A percentile compares a stretch with the other conserved stretches of the same genome.
Evolutionary conservation across 2,888 invertebrate species (phyloP).

Genomic region (Tetrapedia diversipes): DNA sequence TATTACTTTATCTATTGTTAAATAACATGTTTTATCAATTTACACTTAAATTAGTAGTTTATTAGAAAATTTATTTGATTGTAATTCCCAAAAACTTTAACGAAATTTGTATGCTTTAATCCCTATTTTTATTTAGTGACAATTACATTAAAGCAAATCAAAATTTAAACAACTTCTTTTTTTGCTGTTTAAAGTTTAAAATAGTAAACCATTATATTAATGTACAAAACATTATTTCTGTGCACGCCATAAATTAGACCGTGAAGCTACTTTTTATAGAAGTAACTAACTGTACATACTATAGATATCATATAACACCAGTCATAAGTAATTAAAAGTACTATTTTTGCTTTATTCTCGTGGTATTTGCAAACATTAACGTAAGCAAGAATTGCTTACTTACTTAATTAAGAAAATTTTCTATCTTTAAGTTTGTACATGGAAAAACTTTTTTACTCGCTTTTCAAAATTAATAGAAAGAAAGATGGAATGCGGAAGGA

Average conservation of each 20-base stretch:
- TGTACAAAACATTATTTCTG: neutral
- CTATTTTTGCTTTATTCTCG: too few relatives aligned
- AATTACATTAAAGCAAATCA: neutral
- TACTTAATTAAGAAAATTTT: too few relatives aligned
- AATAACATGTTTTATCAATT: too few relatives aligned
- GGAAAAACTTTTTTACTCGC: too few relatives aligned
- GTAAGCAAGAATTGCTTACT: too few relatives aligned
- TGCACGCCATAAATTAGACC: neutral
- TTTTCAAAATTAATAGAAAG: slow-evolving; percentile 25
- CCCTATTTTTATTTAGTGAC: neutral
- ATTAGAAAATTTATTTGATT: too few relatives aligned
- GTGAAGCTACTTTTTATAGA: neutral
- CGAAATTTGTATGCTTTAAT: neutral
- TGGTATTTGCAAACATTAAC: too few relatives aligned
- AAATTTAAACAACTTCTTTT: neutral
- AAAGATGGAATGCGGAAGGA: slow-evolving; percentile 50
- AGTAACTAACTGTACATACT: neutral
- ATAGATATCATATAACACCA: too few relatives aligned
- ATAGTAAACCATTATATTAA: neutral
- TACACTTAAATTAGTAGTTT: too few relatives aligned
- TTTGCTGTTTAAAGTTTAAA: neutral
- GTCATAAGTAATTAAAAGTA: neutral
- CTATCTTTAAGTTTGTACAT: too few relatives aligned
- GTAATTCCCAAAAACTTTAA: too few relatives aligned
- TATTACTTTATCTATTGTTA: too few relatives aligned